Percentiles rank a stretch among this genome's conserved stretches.
phyloP scores from a whole-genome alignment of 1,140 invertebrate genomes.

The Eueides isabella region DNA sequence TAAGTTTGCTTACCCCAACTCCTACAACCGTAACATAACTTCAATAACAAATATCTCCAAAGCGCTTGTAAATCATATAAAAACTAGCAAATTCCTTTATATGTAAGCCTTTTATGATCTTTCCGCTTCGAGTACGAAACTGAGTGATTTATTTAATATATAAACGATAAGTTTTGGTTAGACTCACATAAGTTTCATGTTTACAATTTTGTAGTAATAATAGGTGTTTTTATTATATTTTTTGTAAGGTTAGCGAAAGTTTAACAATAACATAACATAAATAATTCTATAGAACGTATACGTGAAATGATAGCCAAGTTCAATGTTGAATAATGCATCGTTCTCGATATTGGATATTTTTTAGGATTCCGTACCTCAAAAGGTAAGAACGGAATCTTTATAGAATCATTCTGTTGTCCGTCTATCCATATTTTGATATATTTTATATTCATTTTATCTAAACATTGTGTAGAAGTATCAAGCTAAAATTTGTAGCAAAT shows the following conservation, averaged over 20 bases:
- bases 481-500: no score
- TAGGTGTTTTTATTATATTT: not conserved
- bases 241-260: not conserved
- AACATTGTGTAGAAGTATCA: no score
- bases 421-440: no score
- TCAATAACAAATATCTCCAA: slow-evolving; percentile 2
- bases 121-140: slow-evolving; percentile 6
- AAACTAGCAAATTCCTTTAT: not conserved
- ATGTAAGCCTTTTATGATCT: slow-evolving; percentile 8
- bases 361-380: no score
- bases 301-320: no score
- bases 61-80: slow-evolving; percentile 9
- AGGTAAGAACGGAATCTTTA: no score
- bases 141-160: slow-evolving; percentile 9
- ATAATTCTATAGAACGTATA: no score
- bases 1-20: not conserved
- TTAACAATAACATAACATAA: no score
- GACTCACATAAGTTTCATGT: not conserved
- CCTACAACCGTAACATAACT: not conserved
- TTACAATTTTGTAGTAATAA: not conserved
- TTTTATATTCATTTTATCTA: no score
- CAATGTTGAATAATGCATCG: no score
- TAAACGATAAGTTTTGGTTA: slow-evolving; percentile 9
- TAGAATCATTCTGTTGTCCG: no score
- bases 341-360: no score